phyloP scores from a whole-genome alignment of 2,888 invertebrate genomes.

The Ichneumoninae sp. region DNA sequence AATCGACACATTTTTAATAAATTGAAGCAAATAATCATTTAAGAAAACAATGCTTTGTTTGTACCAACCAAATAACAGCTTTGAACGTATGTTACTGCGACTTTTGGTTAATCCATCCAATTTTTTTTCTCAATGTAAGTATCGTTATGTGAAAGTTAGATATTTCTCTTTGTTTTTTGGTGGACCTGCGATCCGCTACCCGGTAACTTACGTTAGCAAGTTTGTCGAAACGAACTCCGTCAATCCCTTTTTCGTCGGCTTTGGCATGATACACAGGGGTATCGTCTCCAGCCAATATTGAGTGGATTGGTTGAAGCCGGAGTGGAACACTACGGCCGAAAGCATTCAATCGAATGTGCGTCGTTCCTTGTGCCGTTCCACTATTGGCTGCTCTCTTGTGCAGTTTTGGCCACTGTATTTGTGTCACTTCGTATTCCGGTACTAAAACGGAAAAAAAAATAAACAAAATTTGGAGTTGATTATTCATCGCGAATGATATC shows the following conservation, averaged over 20 bases:
- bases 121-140: too few species aligned
- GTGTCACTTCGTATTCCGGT: constrained; percentile 58
- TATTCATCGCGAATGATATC: background rate
- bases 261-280: constrained; percentile 56
- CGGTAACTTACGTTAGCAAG: too few species aligned
- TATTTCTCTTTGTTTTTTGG: background rate
- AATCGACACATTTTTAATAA: too few species aligned
- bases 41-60: too few species aligned
- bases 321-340: constrained; percentile 59
- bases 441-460: constrained; percentile 15
- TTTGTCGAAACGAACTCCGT: too few species aligned
- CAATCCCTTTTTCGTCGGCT: too few species aligned
- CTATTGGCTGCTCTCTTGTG: constrained; percentile 37
- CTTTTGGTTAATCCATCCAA: too few species aligned
- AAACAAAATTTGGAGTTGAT: background rate
- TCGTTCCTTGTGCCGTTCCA: background rate
- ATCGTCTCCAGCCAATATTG: constrained; percentile 44
- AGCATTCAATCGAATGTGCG: constrained; percentile 54
- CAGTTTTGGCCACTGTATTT: constrained; percentile 54
- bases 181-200: background rate
- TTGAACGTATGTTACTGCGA: too few species aligned
- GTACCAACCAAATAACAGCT: too few species aligned
- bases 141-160: too few species aligned
- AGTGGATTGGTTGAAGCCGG: constrained; percentile 58
- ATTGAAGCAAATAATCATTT: too few species aligned